Base-by-base conservation (phyloP, 2,797 vertebrate species). In the Enteromius anoplus region DNA sequence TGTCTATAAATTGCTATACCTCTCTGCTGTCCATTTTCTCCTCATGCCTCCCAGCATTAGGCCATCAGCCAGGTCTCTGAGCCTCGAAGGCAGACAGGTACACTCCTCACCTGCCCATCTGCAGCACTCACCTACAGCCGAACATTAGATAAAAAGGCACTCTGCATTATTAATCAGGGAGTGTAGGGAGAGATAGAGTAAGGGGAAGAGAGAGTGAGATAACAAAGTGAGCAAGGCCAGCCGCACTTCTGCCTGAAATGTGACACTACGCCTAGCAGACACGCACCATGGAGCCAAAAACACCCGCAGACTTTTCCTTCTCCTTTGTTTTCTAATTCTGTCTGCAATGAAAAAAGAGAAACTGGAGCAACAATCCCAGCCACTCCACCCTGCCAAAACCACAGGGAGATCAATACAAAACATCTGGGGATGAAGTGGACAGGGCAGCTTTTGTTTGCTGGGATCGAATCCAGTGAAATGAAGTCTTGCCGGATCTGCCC, bases 151-250 rank as follows among this genome's bases (percentile, higher is more conserved):
- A 87, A 91, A 55, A 88, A 93, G 87, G 89, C 92, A 88, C 81
- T 78, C 89, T 95, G 89, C 93, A 94, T 95, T 95, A 94, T 95
- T 95, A 93, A 95, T 70, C 78, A 84, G 45, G 32, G 81, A 78
- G 71, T 71, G 47, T 68, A 72, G 37, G 29, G 80, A 69, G 75
- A 40, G 68, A 79, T 40, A 37, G 58, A 34, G 68, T 7, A 60
- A 72, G 80, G 70, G 66, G 75, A 49, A 75, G 49, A 83, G 45
- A 86, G 69, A 80, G 81, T 32, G 75, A 80, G 78, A 80, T 49
- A 86, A 75, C 64, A 87, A 75, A 82, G 55, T 85, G 82, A 78
- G 65, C 70, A 85, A 58, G 37, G 64, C 70, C 81, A 83, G 84
- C 51, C 83, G 75, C 53, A 49, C 80, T 84, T 85, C 82, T 84